phyloP scores from a whole-genome alignment of 2,888 invertebrate species.

The Volucella inanis region DNA sequence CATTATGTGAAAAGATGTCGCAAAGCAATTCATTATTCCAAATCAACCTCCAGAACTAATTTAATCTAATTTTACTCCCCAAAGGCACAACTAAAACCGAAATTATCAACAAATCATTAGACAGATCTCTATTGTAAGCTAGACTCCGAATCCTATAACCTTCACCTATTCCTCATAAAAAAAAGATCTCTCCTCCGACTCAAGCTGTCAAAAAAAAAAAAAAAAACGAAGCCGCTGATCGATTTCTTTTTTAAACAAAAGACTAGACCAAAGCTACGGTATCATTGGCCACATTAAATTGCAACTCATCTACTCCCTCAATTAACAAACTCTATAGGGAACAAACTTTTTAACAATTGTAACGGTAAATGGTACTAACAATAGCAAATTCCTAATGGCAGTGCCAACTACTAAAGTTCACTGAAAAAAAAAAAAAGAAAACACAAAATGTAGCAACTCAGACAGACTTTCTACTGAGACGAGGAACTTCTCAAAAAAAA shows the following conservation, averaged over 20 bases:
- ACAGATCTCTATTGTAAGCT: too few relatives aligned
- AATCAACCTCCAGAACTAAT: too few relatives aligned
- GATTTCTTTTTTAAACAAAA: not conserved
- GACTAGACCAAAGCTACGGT: not conserved
- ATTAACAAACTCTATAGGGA: constrained; percentile 27
- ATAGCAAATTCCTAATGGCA: constrained; percentile 21
- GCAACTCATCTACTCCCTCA: constrained; percentile 14
- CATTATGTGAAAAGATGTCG: too few relatives aligned
- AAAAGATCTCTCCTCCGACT: not conserved
- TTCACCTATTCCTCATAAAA: not conserved
- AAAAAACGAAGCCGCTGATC: not conserved
- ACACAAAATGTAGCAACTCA: not conserved
- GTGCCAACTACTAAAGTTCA: constrained; percentile 28
- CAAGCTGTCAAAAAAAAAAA: constrained; percentile 2
- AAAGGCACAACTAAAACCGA: too few relatives aligned
- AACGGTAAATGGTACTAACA: constrained; percentile 40
- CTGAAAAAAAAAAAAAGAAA: constrained; percentile 37
- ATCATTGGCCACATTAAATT: constrained; percentile 34
- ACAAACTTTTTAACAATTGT: constrained; percentile 37
- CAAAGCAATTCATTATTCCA: too few relatives aligned
- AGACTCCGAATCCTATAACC: too few relatives aligned
- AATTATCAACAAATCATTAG: too few relatives aligned
- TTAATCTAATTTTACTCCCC: too few relatives aligned
- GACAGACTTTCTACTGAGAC: constrained; percentile 9
- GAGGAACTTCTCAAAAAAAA: constrained; percentile 32